Percentiles rank a stretch among this genome's conserved stretches.
These are phyloP conservation scores for Panthera leo DNA, from an alignment of 2,113 vertebrate species.

Conservation along the genomic window DNA sequence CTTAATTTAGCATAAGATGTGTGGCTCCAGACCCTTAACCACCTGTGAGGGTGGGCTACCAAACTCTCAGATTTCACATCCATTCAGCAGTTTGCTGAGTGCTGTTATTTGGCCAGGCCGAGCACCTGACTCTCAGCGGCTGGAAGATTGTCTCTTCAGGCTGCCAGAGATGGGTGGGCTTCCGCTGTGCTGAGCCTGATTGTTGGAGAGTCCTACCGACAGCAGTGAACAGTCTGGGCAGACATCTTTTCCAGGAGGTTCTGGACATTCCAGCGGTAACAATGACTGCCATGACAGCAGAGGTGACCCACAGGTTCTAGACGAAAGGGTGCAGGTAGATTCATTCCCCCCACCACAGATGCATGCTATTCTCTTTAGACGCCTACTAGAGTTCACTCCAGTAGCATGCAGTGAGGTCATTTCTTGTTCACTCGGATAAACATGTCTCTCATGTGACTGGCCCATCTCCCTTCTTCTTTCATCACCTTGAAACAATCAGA, in stretches of 20 bases:
- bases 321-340: accelerated
- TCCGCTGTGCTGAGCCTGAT: background rate
- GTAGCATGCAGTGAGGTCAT: accelerated
- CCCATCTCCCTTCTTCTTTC: background rate
- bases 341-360: accelerated
- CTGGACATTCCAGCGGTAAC: accelerated
- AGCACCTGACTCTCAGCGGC: background rate
- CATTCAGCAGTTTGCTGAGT: accelerated
- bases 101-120: too few species aligned
- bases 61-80: background rate
- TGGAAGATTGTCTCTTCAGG: background rate
- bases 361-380: accelerated
- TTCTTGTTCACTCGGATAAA: too few species aligned
- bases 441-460: accelerated
- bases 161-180: background rate
- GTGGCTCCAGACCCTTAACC: background rate
- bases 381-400: background rate
- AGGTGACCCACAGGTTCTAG: accelerated
- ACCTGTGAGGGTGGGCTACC: background rate
- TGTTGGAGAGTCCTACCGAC: background rate
- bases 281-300: accelerated
- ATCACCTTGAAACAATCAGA: background rate
- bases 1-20: too few species aligned
- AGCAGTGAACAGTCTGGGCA: accelerated
- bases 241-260: accelerated